phyloP scores from a whole-genome alignment of 2,797 vertebrate genomes.

The Streptopelia turtur region DNA sequence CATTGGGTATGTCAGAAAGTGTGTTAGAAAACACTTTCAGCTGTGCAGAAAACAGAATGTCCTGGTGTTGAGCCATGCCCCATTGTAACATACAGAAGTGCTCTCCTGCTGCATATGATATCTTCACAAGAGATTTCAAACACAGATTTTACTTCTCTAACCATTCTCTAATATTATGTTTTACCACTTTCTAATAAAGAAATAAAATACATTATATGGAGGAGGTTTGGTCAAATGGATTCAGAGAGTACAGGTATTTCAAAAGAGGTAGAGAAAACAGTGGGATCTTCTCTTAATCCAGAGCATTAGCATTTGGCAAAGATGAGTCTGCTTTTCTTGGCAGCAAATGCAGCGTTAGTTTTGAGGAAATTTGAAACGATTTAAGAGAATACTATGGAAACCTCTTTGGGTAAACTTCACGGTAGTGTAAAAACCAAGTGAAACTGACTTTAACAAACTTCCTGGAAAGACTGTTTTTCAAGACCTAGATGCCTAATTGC shows the following conservation, averaged over 20 bases:
- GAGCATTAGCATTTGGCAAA: conserved; percentile 1
- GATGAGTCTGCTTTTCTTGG: conserved; percentile 7
- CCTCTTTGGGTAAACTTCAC: background rate
- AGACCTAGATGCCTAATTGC: background rate
- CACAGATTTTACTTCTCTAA: background rate
- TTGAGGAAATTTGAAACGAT: background rate
- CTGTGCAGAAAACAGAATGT: background rate
- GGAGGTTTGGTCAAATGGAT: background rate
- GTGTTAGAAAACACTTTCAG: background rate
- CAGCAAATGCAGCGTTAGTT: background rate
- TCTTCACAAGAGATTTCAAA: background rate
- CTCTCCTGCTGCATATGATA: background rate
- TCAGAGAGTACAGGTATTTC: background rate
- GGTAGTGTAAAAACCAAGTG: background rate
- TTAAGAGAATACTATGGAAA: background rate
- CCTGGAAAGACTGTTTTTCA: background rate
- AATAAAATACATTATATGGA: background rate
- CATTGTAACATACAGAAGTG: accelerated
- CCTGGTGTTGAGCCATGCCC: background rate
- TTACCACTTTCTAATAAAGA: background rate
- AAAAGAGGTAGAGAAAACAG: background rate
- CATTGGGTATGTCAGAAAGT: background rate
- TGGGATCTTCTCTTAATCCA: background rate
- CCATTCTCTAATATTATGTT: background rate
- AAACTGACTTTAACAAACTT: background rate